Conservation (phyloP, 2,113 vertebrate genomes). For the Oostethus manadensis region DNA sequence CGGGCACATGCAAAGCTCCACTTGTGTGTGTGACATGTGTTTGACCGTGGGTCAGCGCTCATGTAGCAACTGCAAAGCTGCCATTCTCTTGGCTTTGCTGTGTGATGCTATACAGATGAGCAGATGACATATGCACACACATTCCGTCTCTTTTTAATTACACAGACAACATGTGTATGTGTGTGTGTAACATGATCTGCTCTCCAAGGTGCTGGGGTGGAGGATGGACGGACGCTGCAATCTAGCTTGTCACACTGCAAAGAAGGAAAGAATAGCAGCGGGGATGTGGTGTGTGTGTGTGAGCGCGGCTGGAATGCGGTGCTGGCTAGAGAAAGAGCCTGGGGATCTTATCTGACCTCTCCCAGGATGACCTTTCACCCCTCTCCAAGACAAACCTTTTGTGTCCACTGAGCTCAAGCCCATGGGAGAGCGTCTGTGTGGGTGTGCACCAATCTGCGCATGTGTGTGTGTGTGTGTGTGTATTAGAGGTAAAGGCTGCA, state of each 20-base stretch:
- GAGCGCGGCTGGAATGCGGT: slow-evolving; percentile 52
- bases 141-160: neutral
- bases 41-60: slow-evolving; percentile 30
- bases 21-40: slow-evolving; percentile 25
- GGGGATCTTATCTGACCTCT: slow-evolving; percentile 67
- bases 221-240: slow-evolving; percentile 29
- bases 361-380: slow-evolving; percentile 61
- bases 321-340: slow-evolving; percentile 55
- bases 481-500: slow-evolving; percentile 58
- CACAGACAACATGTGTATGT: neutral
- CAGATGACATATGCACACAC: slow-evolving; percentile 28
- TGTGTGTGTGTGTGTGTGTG: slow-evolving; percentile 22
- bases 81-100: slow-evolving; percentile 9
- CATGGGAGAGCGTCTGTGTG: slow-evolving; percentile 38
- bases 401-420: slow-evolving; percentile 49
- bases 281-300: slow-evolving; percentile 28
- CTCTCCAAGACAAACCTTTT: slow-evolving; percentile 58
- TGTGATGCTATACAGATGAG: slow-evolving; percentile 25
- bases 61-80: slow-evolving; percentile 43
- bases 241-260: slow-evolving; percentile 23
- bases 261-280: slow-evolving; percentile 38
- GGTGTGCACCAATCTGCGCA: slow-evolving; percentile 15
- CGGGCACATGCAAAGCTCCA: slow-evolving; percentile 24
- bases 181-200: slow-evolving; percentile 36
- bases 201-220: slow-evolving; percentile 17